Evolutionary conservation across 2,113 vertebrate genomes (phyloP), one percentile per base, ranked within the genome.

Genomic region (Bos indicus): DNA sequence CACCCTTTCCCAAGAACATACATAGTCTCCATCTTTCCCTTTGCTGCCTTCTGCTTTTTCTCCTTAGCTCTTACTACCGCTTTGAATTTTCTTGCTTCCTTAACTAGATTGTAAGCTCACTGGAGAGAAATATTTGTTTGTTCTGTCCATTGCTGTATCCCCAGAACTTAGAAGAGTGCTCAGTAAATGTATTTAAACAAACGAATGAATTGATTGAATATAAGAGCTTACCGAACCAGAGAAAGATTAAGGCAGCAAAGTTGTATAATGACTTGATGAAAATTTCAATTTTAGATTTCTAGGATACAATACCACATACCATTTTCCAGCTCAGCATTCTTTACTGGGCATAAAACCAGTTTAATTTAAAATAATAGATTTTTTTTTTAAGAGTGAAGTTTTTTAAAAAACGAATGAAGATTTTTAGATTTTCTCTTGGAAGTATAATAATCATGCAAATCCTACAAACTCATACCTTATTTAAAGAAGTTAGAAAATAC

Each of bases 401-500:
- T 88, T 57, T 48, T 16, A 23, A 81, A 80, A 60, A 88, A 91
- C 40, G 43, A 82, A 56, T 46, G 77, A 93, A 52, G 28, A 80
- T 67, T 59, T 88, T 84, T 59, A 82, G 36, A 52, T 71, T 3
- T 2, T 96, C 14, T 84, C 51, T 95, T 89, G 25, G 30, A 95
- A 78, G 13, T 80, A 52, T 21, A 90, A 36, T 52, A 67, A 88
- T 77, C 48, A 51, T 81, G 51, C 13, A 92, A 88, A 87, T 96
- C 62, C 43, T 83, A 67, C 23, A 80, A 74, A 77, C 48, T 82
- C 16, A 74, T 89, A 60, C 77, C 19, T 84, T 88, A 77, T 83
- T 97, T 91, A 40, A 87, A 54, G 36, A 84, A 97, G 56, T 88
- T 60, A 94, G 84, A 51, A 83, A 97, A 93, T 92, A 28, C 9